These are phyloP conservation scores for Drosophila flavopinicola DNA, from an alignment of 2,888 invertebrate species.

Conservation along the genomic window DNA sequence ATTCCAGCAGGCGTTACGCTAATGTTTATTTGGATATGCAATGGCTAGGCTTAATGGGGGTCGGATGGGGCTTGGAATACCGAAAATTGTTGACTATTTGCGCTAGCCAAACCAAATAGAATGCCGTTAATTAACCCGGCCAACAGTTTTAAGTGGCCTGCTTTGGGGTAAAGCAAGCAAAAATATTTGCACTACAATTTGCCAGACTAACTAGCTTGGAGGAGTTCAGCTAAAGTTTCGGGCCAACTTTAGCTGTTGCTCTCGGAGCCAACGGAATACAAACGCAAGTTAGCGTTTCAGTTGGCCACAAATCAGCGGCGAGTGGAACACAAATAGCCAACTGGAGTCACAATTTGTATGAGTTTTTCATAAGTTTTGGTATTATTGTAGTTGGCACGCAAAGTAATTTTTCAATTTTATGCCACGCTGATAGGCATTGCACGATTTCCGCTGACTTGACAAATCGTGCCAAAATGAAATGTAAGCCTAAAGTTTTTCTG, in stretches of 20 bases:
- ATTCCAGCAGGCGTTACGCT: slow-evolving; percentile 22
- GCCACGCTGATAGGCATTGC: slow-evolving; percentile 73
- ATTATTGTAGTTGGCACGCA: slow-evolving; percentile 64
- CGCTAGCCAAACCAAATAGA: slow-evolving; percentile 36
- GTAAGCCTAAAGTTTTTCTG: slow-evolving; percentile 63
- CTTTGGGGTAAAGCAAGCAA: slow-evolving; percentile 40
- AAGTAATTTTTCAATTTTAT: slow-evolving; percentile 81
- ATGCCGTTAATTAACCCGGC: slow-evolving; percentile 64
- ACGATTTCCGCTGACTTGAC: slow-evolving; percentile 82
- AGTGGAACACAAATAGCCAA: slow-evolving; percentile 34
- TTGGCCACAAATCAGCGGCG: slow-evolving; percentile 67
- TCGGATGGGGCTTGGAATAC: slow-evolving; percentile 17
- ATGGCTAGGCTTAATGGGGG: slow-evolving; percentile 7
- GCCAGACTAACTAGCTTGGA: slow-evolving; percentile 20
- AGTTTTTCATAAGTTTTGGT: slow-evolving; percentile 66
- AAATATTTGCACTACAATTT: slow-evolving; percentile 76
- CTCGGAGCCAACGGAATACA: slow-evolving; percentile 6
- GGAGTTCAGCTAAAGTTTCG: slow-evolving; percentile 9
- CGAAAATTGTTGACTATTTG: slow-evolving; percentile 56
- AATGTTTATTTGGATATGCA: slow-evolving; percentile 53
- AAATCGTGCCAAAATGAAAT: slow-evolving; percentile 77
- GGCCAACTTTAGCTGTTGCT: slow-evolving; percentile 32
- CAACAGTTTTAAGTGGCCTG: slow-evolving; percentile 58
- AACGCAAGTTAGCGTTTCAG: slow-evolving; percentile 65
- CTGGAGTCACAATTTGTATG: slow-evolving; percentile 54